Conservation (phyloP, 2,888 invertebrate species). For the Disparrhopalites patrizii region DNA sequence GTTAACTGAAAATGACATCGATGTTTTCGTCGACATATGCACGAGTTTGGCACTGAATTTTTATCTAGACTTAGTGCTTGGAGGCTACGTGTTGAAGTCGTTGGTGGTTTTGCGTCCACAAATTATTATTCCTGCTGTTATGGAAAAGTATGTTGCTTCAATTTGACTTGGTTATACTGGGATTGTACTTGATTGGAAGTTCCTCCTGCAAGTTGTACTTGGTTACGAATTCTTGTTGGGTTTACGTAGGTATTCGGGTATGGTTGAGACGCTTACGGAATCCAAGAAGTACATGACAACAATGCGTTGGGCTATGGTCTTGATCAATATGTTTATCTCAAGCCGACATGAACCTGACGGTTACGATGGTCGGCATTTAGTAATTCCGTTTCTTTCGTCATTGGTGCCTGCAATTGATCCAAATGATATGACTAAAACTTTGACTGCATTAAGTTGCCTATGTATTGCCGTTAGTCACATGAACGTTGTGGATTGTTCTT, state of each 20-base stretch:
- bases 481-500: conserved; percentile 79
- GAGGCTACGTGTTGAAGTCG: conserved; percentile 58
- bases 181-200: background rate
- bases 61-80: conserved; percentile 43
- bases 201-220: background rate
- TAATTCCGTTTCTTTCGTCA: conserved; percentile 73
- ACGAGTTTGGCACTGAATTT: conserved; percentile 45
- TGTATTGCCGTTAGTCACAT: conserved; percentile 71
- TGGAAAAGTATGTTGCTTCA: conserved; percentile 61
- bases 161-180: background rate
- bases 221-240: conserved; percentile 4
- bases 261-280: conserved; percentile 76
- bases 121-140: conserved; percentile 72
- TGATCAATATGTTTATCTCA: conserved; percentile 63
- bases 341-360: conserved; percentile 51
- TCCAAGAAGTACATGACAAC: conserved; percentile 76
- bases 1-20: conserved; percentile 74
- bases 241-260: conserved; percentile 33
- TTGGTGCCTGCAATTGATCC: conserved; percentile 75
- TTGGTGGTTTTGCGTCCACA: conserved; percentile 76
- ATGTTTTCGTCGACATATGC: conserved; percentile 65
- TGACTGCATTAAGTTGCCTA: conserved; percentile 73
- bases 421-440: conserved; percentile 57
- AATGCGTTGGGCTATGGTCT: conserved; percentile 66
- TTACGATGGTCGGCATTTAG: conserved; percentile 71